Percentiles rank a stretch among this genome's conserved stretches.
These are phyloP conservation scores for Drosophila neonasuta DNA, from an alignment of 2,888 invertebrate genomes.

Conservation along the genomic window DNA sequence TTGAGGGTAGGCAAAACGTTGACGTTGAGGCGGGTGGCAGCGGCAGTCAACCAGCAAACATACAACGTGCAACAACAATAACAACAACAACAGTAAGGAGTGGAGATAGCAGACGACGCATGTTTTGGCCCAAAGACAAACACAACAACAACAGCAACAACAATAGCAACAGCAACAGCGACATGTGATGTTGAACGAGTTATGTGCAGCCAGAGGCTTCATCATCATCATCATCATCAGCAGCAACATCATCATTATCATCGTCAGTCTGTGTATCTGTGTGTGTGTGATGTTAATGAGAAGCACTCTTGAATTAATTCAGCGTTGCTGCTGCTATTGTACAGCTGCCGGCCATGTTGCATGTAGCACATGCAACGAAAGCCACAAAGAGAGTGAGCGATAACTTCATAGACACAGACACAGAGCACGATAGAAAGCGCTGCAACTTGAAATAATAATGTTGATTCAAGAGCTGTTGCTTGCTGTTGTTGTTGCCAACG, in stretches of 20 bases:
- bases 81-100: slow-evolving; percentile 14
- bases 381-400: slow-evolving; percentile 7
- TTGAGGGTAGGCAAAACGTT: slow-evolving; percentile 19
- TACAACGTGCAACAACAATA: slow-evolving; percentile 38
- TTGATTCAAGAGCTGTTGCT: slow-evolving; percentile 5
- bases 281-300: slow-evolving; percentile 62
- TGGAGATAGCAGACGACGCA: slow-evolving; percentile 40
- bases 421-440: background rate
- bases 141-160: slow-evolving; percentile 32
- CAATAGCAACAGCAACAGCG: slow-evolving; percentile 17
- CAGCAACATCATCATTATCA: slow-evolving; percentile 28
- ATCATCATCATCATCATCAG: slow-evolving; percentile 25
- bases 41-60: slow-evolving; percentile 30
- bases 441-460: slow-evolving; percentile 19
- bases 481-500: background rate
- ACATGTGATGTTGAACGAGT: slow-evolving; percentile 53
- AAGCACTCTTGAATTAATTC: slow-evolving; percentile 59
- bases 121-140: slow-evolving; percentile 47
- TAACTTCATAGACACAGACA: background rate
- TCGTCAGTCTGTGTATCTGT: slow-evolving; percentile 3
- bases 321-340: slow-evolving; percentile 36
- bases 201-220: slow-evolving; percentile 44
- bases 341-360: slow-evolving; percentile 47
- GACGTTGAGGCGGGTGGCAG: slow-evolving; percentile 9
- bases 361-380: slow-evolving; percentile 33